Evolutionary conservation across 1,140 invertebrate species (phyloP).

Genomic region (Drosophila triauraria): DNA sequence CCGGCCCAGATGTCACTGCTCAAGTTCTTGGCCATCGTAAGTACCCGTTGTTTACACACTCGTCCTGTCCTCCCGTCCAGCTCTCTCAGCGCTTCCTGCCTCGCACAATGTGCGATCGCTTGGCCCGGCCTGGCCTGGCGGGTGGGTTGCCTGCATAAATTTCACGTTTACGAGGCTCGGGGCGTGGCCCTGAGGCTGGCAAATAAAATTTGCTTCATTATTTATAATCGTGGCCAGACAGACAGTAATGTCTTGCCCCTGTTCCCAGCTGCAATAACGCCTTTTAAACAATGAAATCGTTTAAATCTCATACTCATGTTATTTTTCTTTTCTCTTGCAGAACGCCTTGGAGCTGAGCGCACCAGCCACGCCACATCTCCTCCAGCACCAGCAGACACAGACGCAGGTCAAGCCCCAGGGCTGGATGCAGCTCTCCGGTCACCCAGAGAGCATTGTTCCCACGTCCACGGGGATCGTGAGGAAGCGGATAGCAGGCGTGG

Average conservation of each 20-base stretch:
- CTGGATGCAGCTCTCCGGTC: slow-evolving; percentile 98
- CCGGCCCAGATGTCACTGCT: slow-evolving; percentile 86
- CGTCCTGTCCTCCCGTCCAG: slow-evolving; percentile 12
- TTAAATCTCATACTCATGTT: neutral
- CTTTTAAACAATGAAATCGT: slow-evolving; percentile 22
- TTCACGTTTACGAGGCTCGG: slow-evolving; percentile 60
- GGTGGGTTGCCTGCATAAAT: slow-evolving; percentile 70
- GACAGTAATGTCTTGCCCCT: slow-evolving; percentile 30
- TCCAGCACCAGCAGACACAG: slow-evolving; percentile 85
- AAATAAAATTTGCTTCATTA: slow-evolving; percentile 70
- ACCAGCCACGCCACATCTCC: slow-evolving; percentile 94
- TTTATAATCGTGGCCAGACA: slow-evolving; percentile 59
- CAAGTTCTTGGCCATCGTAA: slow-evolving; percentile 89
- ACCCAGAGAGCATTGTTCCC: slow-evolving; percentile 95
- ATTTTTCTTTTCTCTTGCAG: slow-evolving; percentile 87
- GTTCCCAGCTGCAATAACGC: slow-evolving; percentile 8
- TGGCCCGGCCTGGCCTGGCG: slow-evolving; percentile 55
- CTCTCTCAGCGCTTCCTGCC: slow-evolving; percentile 60
- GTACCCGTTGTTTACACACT: slow-evolving; percentile 67
- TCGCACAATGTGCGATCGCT: slow-evolving; percentile 66
- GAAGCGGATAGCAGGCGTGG: slow-evolving; percentile 91
- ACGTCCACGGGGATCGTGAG: slow-evolving; percentile 97
- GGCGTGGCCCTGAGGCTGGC: slow-evolving; percentile 33
- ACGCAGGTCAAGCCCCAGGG: slow-evolving; percentile 87
- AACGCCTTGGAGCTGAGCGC: slow-evolving; percentile 96